A percentile compares a stretch with the other conserved stretches of the same genome.
These are phyloP conservation scores for Callimorpha dominula DNA, from an alignment of 2,888 invertebrate genomes.

Conservation along the genomic window DNA sequence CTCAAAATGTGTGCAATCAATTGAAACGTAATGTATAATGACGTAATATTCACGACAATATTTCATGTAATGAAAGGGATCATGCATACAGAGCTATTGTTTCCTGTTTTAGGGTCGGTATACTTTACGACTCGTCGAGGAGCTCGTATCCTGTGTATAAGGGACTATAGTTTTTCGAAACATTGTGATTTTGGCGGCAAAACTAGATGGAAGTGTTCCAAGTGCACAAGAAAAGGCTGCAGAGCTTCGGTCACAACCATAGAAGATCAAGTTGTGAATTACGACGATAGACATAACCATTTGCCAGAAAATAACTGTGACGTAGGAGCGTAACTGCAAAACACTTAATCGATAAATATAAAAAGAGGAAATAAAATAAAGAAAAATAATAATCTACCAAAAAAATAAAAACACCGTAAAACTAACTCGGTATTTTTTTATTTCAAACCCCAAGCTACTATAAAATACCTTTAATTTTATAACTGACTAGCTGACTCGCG, in stretches of 20 bases:
- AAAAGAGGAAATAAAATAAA: not conserved
- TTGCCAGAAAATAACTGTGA: not conserved
- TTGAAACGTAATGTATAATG: no score
- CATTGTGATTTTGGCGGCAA: slow-evolving; percentile 10
- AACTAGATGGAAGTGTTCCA: slow-evolving; percentile 37
- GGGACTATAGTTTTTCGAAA: slow-evolving; percentile 17
- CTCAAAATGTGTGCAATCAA: no score
- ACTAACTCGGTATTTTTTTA: no score
- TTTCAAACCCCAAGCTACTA: no score
- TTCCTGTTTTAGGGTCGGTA: not conserved
- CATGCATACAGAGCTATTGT: no score
- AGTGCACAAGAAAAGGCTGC: slow-evolving; percentile 55
- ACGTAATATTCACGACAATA: no score
- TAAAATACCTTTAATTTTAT: no score
- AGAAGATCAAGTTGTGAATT: slow-evolving; percentile 31
- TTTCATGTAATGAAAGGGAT: no score
- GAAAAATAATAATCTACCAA: no score
- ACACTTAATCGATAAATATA: not conserved
- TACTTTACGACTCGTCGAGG: slow-evolving; percentile 1
- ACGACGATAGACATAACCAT: slow-evolving; percentile 26
- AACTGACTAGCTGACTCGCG: no score
- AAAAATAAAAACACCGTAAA: no score
- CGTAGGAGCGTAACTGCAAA: not conserved
- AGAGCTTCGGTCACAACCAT: slow-evolving; percentile 53
- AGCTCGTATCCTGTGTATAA: slow-evolving; percentile 14